Percentiles rank a stretch among this genome's conserved stretches.
phyloP scores from a whole-genome alignment of 2,888 invertebrate species.

The Ariolimax columbianus region DNA sequence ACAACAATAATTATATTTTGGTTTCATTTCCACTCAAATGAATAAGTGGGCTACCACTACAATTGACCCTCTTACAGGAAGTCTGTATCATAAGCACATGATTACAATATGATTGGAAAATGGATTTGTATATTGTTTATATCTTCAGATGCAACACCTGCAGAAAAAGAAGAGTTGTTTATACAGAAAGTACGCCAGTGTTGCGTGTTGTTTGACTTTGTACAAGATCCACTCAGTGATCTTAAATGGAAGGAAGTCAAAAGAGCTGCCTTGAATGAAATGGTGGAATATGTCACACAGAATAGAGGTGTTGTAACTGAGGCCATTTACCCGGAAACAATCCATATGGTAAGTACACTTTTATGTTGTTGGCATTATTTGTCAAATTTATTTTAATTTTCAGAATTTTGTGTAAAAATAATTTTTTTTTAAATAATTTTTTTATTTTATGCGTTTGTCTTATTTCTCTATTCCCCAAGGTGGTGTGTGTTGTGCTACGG shows the following conservation, averaged over 20 bases:
- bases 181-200: conserved; percentile 98
- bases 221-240: conserved; percentile 93
- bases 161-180: conserved; percentile 96
- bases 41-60: too few species aligned
- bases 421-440: neutral
- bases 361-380: too few species aligned
- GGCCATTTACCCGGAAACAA: conserved; percentile 97
- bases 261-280: conserved; percentile 95
- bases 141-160: conserved; percentile 83
- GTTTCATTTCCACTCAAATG: too few species aligned
- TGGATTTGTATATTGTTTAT: neutral
- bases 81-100: too few species aligned
- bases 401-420: neutral
- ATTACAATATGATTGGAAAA: too few species aligned
- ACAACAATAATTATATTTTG: too few species aligned
- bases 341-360: conserved; percentile 92
- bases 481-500: too few species aligned
- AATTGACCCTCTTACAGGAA: too few species aligned
- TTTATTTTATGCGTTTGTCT: too few species aligned
- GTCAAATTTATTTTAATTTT: too few species aligned
- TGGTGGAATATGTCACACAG: conserved; percentile 96
- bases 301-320: conserved; percentile 96
- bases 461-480: too few species aligned
- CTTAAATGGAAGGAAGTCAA: conserved; percentile 99
- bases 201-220: conserved; percentile 98